Evolutionary conservation across 2,113 vertebrate species (phyloP), one percentile per base, ranked within the genome.

Genomic region (Leuciscus idus): DNA sequence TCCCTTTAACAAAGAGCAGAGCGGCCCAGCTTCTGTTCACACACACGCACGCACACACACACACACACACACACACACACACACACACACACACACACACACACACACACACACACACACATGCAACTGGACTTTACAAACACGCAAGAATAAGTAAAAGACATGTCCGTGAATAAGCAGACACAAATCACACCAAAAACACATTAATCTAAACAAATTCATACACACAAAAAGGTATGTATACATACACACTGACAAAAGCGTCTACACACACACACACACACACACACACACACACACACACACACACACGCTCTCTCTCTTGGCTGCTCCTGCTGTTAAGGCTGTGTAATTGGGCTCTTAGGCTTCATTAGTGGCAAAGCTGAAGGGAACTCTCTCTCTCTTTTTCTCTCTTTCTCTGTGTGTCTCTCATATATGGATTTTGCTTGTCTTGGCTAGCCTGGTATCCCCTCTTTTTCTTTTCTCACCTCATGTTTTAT

Each of bases 291-390:
- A 68, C 26, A 86, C 70, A 83, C 72, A 48, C 39, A 64, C 57
- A 72, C 86, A 48, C 46, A 85, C 68, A 78, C 36, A 6, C 36
- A 1, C 36, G 4, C 61, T 30, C 26, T 17, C 75, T 88, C 82
- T 87, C 85, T 62, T 33, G 75, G 86, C 85, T 83, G 72, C 57
- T 88, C 85, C 85, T 86, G 86, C 86, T 90, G 90, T 76, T 86
- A 86, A 79, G 66, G 75, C 74, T 89, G 87, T 88, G 87, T 92
- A 90, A 91, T 89, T 90, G 90, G 91, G 87, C 84, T 87, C 87
- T 89, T 82, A 86, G 83, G 85, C 88, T 91, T 91, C 90, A 92
- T 91, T 90, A 90, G 90, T 66, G 62, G 80, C 76, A 74, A 84
- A 84, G 84, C 86, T 84, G 57, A 89, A 74, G 55, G 82, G 88